Base-by-base conservation (phyloP, 2,888 invertebrate species). In the Ferrisia virgata region DNA sequence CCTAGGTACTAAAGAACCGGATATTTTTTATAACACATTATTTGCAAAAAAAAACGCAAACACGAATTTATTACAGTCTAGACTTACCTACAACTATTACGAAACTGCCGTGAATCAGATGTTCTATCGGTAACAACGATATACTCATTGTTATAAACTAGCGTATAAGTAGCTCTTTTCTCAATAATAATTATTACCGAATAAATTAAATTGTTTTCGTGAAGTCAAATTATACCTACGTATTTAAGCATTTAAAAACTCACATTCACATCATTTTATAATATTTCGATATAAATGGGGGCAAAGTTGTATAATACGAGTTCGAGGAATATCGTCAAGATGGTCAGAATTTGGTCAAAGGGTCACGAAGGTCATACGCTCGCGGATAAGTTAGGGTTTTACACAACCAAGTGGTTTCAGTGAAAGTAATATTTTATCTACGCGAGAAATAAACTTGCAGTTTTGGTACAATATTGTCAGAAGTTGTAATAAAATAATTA, bases 311-410 rank as follows among this genome's bases (percentile, higher is more conserved):
- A 76, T 76, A 76, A 76, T 76, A 76, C 28, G 33, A 76, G 72
- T 76, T 76, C 72, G 72, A 76, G 36, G 72, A 76, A 76, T 76
- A 76, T 28, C 72, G 80, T 43, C 82, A 22, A 64, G 82, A 82
- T 82, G 64, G 58, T 82, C 64, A 64, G 69, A 82, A 82, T 33
- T 82, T 82, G 82, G 82, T 82, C 82, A 82, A 64, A 82, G 40
- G 82, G 82, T 82, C 82, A 64, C 28, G 64, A 82, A 82, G 82
- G 82, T 82, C 69, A 39, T 64, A 82, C 69, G 82, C 58, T 82
- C 33, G 53, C 53, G 39, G 82, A 58, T 58, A 64, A 64, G 53
- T 53, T 33, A 9, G 18, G 33, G 31, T 76, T 76, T 76, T 76
- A 76, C 72, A 76, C 72, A 76, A 76, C 36, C 72, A 36, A 76